Conservation (phyloP, 2,797 vertebrate species). For the Zalophus californianus region DNA sequence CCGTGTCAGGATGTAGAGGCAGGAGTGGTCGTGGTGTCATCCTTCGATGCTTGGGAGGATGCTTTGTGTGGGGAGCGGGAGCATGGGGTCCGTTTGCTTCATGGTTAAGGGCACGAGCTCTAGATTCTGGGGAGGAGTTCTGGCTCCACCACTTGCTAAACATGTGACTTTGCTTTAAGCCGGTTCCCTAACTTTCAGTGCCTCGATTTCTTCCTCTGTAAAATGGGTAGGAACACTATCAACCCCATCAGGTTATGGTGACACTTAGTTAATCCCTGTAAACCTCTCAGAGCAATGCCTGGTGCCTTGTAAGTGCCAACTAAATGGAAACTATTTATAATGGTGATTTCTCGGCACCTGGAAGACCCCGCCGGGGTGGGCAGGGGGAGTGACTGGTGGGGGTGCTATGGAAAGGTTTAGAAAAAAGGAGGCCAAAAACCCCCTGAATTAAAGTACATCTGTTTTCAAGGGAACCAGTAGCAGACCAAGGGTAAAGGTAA, state of each 20-base stretch:
- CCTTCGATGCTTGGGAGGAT: not conserved
- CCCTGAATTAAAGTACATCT: not conserved
- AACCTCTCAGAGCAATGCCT: not conserved
- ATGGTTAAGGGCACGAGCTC: not conserved
- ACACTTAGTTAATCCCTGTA: not conserved
- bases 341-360: not conserved
- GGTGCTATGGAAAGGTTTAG: not conserved
- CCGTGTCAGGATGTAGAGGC: not conserved
- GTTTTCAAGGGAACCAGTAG: not conserved
- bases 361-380: not conserved
- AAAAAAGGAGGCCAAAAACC: not conserved
- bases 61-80: not conserved
- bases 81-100: fast-evolving
- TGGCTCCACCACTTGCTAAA: not conserved
- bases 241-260: no score
- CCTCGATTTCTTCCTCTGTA: not conserved
- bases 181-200: not conserved
- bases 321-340: not conserved
- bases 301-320: not conserved
- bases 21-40: not conserved
- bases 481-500: not conserved
- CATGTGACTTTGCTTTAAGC: not conserved
- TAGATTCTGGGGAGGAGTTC: not conserved
- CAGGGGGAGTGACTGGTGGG: not conserved
- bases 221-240: not conserved